phyloP scores from a whole-genome alignment of 2,113 vertebrate species.

The Peucedramus taeniatus region DNA sequence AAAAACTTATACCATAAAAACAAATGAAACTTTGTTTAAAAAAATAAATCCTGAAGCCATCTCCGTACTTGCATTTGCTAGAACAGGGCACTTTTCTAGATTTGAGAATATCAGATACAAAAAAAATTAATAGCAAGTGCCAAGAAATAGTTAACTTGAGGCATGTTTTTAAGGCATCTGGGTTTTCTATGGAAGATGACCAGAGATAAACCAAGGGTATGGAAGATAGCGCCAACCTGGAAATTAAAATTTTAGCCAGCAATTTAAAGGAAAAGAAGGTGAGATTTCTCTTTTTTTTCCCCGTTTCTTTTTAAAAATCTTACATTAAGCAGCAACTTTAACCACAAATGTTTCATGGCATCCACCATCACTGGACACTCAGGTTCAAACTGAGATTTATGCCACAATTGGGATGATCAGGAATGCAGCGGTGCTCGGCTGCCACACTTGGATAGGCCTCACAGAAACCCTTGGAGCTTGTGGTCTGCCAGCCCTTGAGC shows the following conservation, averaged over 20 bases:
- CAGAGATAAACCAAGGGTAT: neutral
- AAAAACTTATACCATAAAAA: neutral
- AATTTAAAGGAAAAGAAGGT: neutral
- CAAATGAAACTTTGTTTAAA: neutral
- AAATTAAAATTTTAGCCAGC: neutral
- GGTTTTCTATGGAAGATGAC: neutral
- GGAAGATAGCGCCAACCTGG: neutral
- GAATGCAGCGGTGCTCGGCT: neutral
- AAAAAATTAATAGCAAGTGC: neutral
- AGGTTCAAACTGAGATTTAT: neutral
- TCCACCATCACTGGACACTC: neutral
- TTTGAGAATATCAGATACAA: neutral
- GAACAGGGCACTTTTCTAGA: neutral
- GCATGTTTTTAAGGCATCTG: neutral
- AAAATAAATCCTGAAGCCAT: neutral
- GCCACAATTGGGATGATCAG: neutral
- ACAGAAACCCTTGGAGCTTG: neutral
- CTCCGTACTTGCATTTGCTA: neutral
- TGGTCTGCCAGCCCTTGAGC: neutral
- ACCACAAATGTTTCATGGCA: neutral
- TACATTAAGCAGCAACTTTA: neutral
- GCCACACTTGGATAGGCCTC: neutral
- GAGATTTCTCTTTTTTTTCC: neutral
- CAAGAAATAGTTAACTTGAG: neutral
- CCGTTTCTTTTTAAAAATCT: neutral